Percentiles rank a stretch among this genome's conserved stretches.
phyloP scores from a whole-genome alignment of 2,797 vertebrate species.

The Coreius guichenoti region DNA sequence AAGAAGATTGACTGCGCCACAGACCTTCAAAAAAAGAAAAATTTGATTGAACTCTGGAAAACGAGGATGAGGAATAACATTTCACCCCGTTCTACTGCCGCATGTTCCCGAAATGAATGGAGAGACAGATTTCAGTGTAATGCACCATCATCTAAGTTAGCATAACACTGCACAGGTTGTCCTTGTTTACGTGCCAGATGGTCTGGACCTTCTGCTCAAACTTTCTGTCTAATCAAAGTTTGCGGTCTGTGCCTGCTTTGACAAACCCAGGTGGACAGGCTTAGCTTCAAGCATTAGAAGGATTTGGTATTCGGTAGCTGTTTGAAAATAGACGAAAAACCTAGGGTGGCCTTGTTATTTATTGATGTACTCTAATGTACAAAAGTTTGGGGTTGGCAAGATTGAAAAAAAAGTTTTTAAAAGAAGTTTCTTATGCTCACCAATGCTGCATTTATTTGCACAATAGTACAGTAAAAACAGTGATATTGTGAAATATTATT shows the following conservation, averaged over 20 bases:
- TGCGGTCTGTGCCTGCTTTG: constrained; percentile 30
- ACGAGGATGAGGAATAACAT: not conserved
- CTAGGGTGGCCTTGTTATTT: not conserved
- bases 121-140: constrained; percentile 44
- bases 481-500: not conserved
- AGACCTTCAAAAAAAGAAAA: constrained; percentile 26
- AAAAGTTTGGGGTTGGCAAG: not conserved
- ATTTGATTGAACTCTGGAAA: constrained; percentile 20
- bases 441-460: not conserved
- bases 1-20: constrained; percentile 42
- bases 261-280: constrained; percentile 18
- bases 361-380: not conserved
- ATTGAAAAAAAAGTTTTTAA: not conserved
- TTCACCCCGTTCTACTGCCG: constrained; percentile 13
- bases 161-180: constrained; percentile 56
- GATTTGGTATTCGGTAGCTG: not conserved
- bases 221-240: constrained; percentile 59
- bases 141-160: constrained; percentile 67
- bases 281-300: not conserved
- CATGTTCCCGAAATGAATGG: constrained; percentile 40
- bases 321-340: constrained; percentile 18
- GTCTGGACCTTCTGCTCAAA: constrained; percentile 55
- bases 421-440: not conserved
- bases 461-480: not conserved
- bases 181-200: constrained; percentile 65